phyloP scores from a whole-genome alignment of 2,888 invertebrate genomes.

The Plebejus argus region DNA sequence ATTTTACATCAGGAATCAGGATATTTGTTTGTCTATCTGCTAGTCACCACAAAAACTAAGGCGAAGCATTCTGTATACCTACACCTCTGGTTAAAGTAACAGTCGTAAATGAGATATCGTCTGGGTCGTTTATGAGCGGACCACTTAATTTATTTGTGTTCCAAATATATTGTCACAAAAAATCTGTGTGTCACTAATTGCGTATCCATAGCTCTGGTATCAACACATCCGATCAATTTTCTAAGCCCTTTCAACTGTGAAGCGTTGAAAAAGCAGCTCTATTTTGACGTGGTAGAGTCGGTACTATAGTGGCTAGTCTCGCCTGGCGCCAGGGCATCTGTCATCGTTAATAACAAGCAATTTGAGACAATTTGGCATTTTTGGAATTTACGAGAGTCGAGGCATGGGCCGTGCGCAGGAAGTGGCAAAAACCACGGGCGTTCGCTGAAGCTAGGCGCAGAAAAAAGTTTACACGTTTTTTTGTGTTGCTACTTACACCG shows the following conservation, averaged over 20 bases:
- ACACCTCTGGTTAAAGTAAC: conserved; percentile 2
- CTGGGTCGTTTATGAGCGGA: conserved; percentile 26
- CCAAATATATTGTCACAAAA: conserved; percentile 51
- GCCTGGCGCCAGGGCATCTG: conserved; percentile 78
- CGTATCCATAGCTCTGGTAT: conserved; percentile 72
- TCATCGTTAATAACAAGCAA: conserved; percentile 80
- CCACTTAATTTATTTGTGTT: conserved; percentile 36
- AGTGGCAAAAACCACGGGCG: conserved; percentile 74
- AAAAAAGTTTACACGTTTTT: conserved; percentile 27
- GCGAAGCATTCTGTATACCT: background rate
- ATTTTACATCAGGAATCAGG: background rate
- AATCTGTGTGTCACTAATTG: conserved; percentile 69
- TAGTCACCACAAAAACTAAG: background rate
- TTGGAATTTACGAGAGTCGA: conserved; percentile 70
- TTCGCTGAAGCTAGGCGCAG: conserved; percentile 58
- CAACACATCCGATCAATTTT: conserved; percentile 67
- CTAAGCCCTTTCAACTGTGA: conserved; percentile 51
- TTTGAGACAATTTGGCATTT: conserved; percentile 79
- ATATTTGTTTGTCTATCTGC: background rate
- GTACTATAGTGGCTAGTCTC: conserved; percentile 44
- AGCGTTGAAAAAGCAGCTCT: conserved; percentile 46
- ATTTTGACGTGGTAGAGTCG: conserved; percentile 44
- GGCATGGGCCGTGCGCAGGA: conserved; percentile 66
- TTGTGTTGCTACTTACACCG: conserved; percentile 1
- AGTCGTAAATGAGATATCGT: conserved; percentile 25